Base-by-base conservation (phyloP, 2,888 invertebrate species). In the Drosophila peninsularis region DNA sequence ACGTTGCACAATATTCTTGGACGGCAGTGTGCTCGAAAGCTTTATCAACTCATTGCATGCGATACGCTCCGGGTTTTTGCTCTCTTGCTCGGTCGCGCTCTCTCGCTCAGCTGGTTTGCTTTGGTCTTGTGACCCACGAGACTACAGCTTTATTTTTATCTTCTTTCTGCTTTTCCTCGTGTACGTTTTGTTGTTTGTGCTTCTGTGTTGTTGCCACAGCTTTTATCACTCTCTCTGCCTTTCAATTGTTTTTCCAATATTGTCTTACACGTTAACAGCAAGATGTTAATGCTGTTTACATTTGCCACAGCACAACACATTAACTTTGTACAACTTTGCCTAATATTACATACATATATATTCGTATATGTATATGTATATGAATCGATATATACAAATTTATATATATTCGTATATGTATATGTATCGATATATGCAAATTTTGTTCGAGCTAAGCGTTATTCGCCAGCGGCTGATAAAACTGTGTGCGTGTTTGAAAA, bases 121-220 rank as follows among this genome's bases (percentile, higher is more conserved):
- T 71, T 62, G 68, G 84, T 85, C 88, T 89, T 84, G 89, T 85
- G 84, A 89, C 82, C 82, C 69, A 73, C 82, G 77, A 60, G 62
- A 69, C 68, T 41, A 52, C 62, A 34, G 62, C 44, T 47, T 68
- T 62, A 67, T 67, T 71, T 75, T 72, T 71, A 68, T 62, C 44
- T 50, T 63, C 42, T 39, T 45, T 56, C 47, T 47, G 49, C 52
- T 54, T 53, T 52, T 55, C 39, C 58, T 47, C 47, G 53, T 45
- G 37, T 62, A 27, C 49, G 56, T 44, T 63, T 65, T 64, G 53
- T 64, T 65, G 65, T 56, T 63, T 67, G 54, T 72, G 72, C 47
- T 57, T 80, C 66, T 78, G 76, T 88, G 81, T 83, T 84, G 62
- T 88, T 78, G 81, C 70, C 75, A 60, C 76, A 68, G 69, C 69